Percentiles rank a stretch among this genome's conserved stretches.
Conservation (phyloP, 2,797 vertebrate genomes). For the Fistularia commersonii region DNA sequence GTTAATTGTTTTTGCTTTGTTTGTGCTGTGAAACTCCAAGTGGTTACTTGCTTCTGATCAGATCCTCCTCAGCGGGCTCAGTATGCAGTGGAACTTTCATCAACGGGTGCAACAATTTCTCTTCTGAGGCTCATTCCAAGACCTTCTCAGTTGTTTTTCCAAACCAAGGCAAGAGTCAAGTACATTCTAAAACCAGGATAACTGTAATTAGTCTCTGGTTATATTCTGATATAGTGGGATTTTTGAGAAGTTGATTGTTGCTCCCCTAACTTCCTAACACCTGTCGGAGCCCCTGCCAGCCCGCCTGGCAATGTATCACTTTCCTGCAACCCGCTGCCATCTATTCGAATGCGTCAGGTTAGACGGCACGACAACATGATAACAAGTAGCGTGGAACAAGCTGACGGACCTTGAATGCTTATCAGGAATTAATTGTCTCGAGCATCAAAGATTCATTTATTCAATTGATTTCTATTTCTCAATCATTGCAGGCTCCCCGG, state of each 20-base stretch:
- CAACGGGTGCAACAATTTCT: no score
- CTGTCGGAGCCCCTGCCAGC: no score
- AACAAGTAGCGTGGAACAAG: slow-evolving; percentile 50
- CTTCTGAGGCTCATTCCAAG: no score
- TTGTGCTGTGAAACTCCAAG: slow-evolving; percentile 6
- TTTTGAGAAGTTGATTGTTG: no score
- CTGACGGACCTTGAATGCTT: slow-evolving; percentile 35
- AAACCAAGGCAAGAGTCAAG: no score
- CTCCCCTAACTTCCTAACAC: no score
- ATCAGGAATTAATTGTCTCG: slow-evolving; percentile 13
- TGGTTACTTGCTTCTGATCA: slow-evolving; percentile 3
- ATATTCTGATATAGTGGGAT: no score
- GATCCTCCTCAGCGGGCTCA: slow-evolving; percentile 1
- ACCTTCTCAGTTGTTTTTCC: no score
- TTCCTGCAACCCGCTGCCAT: slow-evolving; percentile 31
- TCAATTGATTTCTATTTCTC: slow-evolving; percentile 33
- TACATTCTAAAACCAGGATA: no score
- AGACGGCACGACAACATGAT: slow-evolving; percentile 36
- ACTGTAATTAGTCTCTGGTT: no score
- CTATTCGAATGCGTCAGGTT: slow-evolving; percentile 36
- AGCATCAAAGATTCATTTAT: slow-evolving; percentile 46
- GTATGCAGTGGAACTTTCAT: no score
- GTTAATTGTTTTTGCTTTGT: slow-evolving; percentile 4
- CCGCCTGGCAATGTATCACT: slow-evolving; percentile 12
- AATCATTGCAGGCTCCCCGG: slow-evolving; percentile 9